These are phyloP conservation scores for Ephialtes manifestator DNA, from an alignment of 2,888 invertebrate species.

Conservation along the genomic window DNA sequence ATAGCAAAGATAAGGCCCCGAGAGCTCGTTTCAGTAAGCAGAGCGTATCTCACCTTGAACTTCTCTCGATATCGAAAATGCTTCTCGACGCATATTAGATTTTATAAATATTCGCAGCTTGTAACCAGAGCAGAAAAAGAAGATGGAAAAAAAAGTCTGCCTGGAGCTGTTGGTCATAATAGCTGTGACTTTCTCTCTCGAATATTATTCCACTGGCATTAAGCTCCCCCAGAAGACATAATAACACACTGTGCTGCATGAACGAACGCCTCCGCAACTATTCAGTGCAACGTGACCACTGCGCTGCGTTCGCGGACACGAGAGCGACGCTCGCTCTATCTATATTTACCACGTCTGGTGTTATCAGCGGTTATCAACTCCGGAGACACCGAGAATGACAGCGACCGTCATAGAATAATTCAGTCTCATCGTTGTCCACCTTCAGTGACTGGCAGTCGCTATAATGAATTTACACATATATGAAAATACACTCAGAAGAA, in stretches of 20 bases:
- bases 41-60: constrained; percentile 53
- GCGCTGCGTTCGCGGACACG: constrained; percentile 28
- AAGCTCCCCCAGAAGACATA: constrained; percentile 13
- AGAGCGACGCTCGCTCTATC: constrained; percentile 62
- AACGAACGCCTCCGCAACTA: constrained; percentile 53
- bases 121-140: background rate
- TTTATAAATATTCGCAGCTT: constrained; percentile 11
- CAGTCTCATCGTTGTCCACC: constrained; percentile 5
- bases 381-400: constrained; percentile 68
- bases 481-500: too few relatives aligned
- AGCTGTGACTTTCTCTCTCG: constrained; percentile 40
- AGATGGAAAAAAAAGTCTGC: background rate
- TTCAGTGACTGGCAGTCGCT: constrained; percentile 4
- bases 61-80: constrained; percentile 52
- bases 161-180: constrained; percentile 2
- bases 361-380: constrained; percentile 79
- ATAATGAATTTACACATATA: background rate
- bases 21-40: constrained; percentile 49
- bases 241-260: constrained; percentile 39
- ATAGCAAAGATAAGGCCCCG: constrained; percentile 39
- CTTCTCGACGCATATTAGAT: constrained; percentile 14
- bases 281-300: constrained; percentile 43
- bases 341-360: constrained; percentile 76
- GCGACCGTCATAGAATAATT: background rate
- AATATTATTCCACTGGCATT: constrained; percentile 21